phyloP scores from a whole-genome alignment of 1,140 invertebrate species.

The Saccostrea cuccullata region DNA sequence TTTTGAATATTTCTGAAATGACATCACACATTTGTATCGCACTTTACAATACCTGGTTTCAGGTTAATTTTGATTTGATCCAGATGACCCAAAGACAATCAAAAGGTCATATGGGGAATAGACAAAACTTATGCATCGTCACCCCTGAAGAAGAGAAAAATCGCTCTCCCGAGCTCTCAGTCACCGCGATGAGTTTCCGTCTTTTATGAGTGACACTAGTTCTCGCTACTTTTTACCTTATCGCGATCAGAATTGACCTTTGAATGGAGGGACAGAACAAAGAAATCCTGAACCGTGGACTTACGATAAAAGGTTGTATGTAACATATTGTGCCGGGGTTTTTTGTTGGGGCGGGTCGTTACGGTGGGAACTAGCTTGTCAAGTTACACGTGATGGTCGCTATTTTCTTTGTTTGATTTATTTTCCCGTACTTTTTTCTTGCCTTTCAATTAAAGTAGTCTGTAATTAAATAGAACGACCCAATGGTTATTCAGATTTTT shows the following conservation, averaged over 20 bases:
- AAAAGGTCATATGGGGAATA: background rate
- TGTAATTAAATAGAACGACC: background rate
- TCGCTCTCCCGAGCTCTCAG: background rate
- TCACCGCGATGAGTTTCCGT: background rate
- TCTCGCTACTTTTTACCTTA: slow-evolving; percentile 1
- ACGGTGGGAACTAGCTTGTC: slow-evolving; percentile 10
- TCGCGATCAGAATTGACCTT: background rate
- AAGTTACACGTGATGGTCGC: slow-evolving; percentile 4
- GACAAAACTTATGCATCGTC: slow-evolving; percentile 5
- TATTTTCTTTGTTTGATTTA: slow-evolving; percentile 5
- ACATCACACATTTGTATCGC: background rate
- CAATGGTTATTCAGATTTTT: background rate
- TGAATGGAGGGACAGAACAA: background rate
- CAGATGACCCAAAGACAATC: slow-evolving; percentile 12
- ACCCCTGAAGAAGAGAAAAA: background rate
- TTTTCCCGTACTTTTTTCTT: slow-evolving; percentile 27
- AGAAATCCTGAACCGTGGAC: background rate
- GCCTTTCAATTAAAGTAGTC: background rate
- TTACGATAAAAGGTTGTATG: background rate
- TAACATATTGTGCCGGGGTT: slow-evolving; percentile 1
- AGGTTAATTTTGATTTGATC: background rate
- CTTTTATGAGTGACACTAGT: slow-evolving; percentile 8
- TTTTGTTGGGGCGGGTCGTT: slow-evolving; percentile 14
- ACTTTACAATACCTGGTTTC: background rate
- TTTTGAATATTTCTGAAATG: slow-evolving; percentile 28